These are phyloP conservation scores for Hippopotamus amphibius DNA, from an alignment of 2,113 vertebrate genomes.

Conservation along the genomic window DNA sequence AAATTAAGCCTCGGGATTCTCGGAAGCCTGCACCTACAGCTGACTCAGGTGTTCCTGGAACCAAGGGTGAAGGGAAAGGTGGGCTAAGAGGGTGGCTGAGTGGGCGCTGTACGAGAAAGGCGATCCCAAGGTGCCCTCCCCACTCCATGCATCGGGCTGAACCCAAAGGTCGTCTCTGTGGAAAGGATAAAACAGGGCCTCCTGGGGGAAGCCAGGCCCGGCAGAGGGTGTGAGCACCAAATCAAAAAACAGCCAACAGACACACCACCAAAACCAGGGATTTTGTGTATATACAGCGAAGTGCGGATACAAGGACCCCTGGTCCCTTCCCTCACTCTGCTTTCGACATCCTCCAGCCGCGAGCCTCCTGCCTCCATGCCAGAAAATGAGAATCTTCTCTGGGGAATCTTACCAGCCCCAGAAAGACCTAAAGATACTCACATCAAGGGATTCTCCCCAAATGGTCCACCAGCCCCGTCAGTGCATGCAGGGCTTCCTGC, in stretches of 20 bases:
- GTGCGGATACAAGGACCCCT: too few relatives aligned
- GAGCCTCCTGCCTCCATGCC: background rate
- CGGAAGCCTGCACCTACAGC: background rate
- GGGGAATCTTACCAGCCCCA: background rate
- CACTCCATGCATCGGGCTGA: background rate
- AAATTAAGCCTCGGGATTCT: background rate
- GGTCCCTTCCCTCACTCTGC: background rate
- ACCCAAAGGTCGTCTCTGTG: background rate
- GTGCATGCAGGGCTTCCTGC: background rate
- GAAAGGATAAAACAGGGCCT: background rate
- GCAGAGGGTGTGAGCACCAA: background rate
- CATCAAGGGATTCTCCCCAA: too few relatives aligned
- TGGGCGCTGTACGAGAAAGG: background rate
- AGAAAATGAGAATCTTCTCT: background rate
- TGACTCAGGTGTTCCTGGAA: background rate
- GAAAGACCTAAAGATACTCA: background rate
- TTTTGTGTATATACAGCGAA: background rate
- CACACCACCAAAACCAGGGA: background rate
- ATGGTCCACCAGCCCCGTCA: background rate
- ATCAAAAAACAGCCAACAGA: background rate
- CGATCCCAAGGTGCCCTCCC: background rate
- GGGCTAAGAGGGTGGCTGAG: background rate
- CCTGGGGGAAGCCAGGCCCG: background rate
- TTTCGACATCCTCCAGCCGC: background rate
- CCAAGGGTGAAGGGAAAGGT: background rate